phyloP scores from a whole-genome alignment of 2,113 vertebrate species.

The Elachura formosa region DNA sequence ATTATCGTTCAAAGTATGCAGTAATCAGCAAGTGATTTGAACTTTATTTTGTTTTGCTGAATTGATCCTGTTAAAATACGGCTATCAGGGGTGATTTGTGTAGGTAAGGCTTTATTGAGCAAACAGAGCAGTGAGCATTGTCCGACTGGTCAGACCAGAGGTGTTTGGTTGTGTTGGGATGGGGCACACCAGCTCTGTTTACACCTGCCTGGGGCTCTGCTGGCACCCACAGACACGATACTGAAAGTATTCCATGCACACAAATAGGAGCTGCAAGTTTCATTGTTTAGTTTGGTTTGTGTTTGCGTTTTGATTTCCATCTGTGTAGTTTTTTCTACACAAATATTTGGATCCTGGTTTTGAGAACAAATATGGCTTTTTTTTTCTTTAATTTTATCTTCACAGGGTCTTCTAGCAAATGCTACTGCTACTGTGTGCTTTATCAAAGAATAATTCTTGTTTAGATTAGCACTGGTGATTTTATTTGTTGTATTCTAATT shows the following conservation, averaged over 20 bases:
- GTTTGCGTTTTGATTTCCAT: not conserved
- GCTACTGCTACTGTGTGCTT: accelerated
- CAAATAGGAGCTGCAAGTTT: not conserved
- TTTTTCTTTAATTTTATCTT: not conserved
- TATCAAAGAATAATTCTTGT: not conserved
- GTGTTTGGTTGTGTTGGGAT: not conserved
- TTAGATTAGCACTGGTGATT: not conserved
- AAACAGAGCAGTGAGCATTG: not conserved
- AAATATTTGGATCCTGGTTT: not conserved
- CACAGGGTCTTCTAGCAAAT: not conserved
- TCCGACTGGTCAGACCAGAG: not conserved
- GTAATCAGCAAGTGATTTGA: not conserved
- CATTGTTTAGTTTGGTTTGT: not conserved
- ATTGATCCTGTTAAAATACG: not conserved
- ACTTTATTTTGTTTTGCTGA: not conserved
- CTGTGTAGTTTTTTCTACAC: not conserved
- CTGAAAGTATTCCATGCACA: not conserved
- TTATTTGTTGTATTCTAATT: not conserved
- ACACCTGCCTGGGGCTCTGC: not conserved
- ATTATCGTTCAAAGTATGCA: not conserved
- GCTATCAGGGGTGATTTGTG: not conserved
- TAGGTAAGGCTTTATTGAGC: not conserved
- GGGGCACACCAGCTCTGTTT: not conserved
- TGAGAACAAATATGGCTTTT: not conserved
- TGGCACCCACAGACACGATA: not conserved